These are phyloP conservation scores for Pterois miles DNA, from an alignment of 2,797 vertebrate genomes.

Conservation along the genomic window DNA sequence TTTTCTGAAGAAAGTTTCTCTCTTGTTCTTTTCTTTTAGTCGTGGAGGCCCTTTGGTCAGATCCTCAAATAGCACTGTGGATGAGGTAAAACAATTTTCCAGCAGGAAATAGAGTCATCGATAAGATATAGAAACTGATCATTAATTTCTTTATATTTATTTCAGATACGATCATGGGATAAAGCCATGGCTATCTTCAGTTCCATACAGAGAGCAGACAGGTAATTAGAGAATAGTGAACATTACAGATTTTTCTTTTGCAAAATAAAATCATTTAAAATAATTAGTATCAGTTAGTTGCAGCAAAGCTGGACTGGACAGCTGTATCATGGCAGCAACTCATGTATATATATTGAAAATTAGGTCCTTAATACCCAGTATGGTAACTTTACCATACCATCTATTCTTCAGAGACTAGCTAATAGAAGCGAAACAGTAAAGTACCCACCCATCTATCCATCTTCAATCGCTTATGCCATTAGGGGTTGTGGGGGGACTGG, in stretches of 20 bases:
- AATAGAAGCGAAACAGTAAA: too few species aligned
- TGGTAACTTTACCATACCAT: too few species aligned
- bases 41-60: neutral
- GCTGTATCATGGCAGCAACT: neutral
- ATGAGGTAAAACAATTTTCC: slow-evolving; percentile 11
- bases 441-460: too few species aligned
- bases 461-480: too few species aligned
- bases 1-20: neutral
- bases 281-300: neutral
- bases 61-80: neutral
- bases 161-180: slow-evolving; percentile 17
- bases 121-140: neutral
- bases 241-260: neutral
- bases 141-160: neutral
- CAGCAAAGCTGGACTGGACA: neutral
- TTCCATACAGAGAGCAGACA: neutral
- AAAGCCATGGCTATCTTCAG: neutral
- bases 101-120: neutral
- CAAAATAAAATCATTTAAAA: neutral
- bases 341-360: neutral
- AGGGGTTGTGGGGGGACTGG: too few species aligned
- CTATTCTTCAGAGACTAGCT: too few species aligned
- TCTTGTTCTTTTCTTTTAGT: slow-evolving; percentile 9
- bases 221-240: slow-evolving; percentile 6
- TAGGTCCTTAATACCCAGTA: neutral